These are phyloP conservation scores for Drosophila parvula DNA, from an alignment of 1,140 invertebrate species.

Conservation along the genomic window DNA sequence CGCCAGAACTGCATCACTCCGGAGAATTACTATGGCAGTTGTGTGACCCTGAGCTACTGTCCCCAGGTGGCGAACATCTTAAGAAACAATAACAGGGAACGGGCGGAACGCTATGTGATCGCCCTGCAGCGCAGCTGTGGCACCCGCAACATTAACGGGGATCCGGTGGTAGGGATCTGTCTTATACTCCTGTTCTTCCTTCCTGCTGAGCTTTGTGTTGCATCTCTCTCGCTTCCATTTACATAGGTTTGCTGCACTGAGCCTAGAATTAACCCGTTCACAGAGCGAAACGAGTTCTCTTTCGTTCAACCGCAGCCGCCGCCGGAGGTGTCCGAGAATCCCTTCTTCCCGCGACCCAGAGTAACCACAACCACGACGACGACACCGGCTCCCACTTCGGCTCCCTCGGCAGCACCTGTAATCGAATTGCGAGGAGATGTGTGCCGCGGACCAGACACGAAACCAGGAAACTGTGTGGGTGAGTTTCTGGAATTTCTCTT, in stretches of 20 bases:
- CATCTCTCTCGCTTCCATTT: constrained; percentile 3
- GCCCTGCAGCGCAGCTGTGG: constrained; percentile 71
- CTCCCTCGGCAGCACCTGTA: constrained; percentile 25
- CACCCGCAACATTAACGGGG: constrained; percentile 65
- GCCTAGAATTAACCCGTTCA: constrained; percentile 56
- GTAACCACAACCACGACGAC: constrained; percentile 3
- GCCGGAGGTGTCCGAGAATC: constrained; percentile 40
- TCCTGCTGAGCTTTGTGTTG: constrained; percentile 37
- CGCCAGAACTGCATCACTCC: constrained; percentile 74
- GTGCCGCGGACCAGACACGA: constrained; percentile 64
- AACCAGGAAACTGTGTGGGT: constrained; percentile 65
- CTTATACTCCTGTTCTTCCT: background rate
- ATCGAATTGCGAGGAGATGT: constrained; percentile 37
- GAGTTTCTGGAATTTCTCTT: constrained; percentile 6
- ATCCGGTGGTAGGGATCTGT: constrained; percentile 73
- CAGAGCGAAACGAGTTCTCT: constrained; percentile 33
- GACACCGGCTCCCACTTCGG: constrained; percentile 26
- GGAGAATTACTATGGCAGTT: constrained; percentile 76
- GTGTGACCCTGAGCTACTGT: constrained; percentile 70
- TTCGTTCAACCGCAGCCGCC: constrained; percentile 41
- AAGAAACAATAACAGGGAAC: constrained; percentile 43
- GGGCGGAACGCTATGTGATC: constrained; percentile 69
- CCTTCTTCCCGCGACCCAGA: constrained; percentile 28
- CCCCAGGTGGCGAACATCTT: constrained; percentile 73
- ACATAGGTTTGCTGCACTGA: constrained; percentile 77